Percentiles rank a stretch among this genome's conserved stretches.
phyloP scores from a whole-genome alignment of 2,113 vertebrate genomes.

The Pungitius pungitius region DNA sequence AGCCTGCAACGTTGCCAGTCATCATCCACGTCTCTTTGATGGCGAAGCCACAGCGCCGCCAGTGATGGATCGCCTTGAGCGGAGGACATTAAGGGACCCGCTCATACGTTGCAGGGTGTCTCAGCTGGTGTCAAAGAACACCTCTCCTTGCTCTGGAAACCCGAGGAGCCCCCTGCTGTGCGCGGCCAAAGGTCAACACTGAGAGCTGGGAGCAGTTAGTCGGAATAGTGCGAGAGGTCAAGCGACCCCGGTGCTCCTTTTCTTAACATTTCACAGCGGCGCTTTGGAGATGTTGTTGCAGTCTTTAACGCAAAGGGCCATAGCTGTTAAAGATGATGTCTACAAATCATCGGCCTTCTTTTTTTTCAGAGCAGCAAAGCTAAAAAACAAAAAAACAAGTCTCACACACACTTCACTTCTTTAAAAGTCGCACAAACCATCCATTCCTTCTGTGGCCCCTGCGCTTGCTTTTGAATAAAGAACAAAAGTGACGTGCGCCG shows the following conservation, averaged over 20 bases:
- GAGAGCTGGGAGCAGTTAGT: slow-evolving; percentile 4
- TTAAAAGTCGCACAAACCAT: neutral
- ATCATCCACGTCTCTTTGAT: neutral
- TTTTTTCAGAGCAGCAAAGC: no score
- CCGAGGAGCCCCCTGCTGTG: slow-evolving; percentile 34
- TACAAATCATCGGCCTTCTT: neutral
- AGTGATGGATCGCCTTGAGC: neutral
- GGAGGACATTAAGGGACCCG: slow-evolving; percentile 3
- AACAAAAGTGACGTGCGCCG: neutral
- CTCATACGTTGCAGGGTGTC: neutral
- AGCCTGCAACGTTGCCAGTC: neutral
- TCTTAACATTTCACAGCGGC: slow-evolving; percentile 10
- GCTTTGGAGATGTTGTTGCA: slow-evolving; percentile 18
- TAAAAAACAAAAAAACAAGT: neutral
- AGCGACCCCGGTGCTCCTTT: slow-evolving; percentile 7
- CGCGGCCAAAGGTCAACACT: slow-evolving; percentile 45
- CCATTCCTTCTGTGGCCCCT: neutral
- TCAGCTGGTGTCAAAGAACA: slow-evolving; percentile 61
- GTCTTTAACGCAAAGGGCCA: neutral
- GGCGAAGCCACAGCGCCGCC: no score
- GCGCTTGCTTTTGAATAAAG: neutral
- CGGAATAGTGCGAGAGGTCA: slow-evolving; percentile 7
- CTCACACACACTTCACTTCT: no score
- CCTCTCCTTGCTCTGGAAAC: slow-evolving; percentile 39
- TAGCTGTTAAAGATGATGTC: neutral